Conservation (phyloP, 2,888 invertebrate species). For the Dromius quadrimaculatus region DNA sequence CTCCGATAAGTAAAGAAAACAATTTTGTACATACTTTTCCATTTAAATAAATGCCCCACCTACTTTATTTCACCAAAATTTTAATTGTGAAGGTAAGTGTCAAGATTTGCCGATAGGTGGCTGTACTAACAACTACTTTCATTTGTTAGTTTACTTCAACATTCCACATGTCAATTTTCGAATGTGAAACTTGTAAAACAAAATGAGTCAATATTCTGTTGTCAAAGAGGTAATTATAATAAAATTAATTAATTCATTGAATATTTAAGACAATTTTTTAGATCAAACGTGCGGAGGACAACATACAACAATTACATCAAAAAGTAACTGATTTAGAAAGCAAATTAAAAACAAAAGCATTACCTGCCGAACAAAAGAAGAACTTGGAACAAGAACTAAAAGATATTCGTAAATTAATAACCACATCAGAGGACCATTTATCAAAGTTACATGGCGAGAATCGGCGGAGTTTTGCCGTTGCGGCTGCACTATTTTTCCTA, state of each 20-base stretch:
- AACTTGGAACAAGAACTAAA: constrained; percentile 60
- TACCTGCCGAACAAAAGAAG: constrained; percentile 58
- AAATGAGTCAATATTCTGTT: constrained; percentile 45
- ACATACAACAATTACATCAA: constrained; percentile 60
- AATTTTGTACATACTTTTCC: constrained; percentile 12
- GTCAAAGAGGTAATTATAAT: constrained; percentile 51
- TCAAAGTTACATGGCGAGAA: constrained; percentile 62
- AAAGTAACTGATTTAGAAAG: constrained; percentile 60
- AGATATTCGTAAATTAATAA: constrained; percentile 62
- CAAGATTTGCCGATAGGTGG: constrained; percentile 1
- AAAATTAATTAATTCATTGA: constrained; percentile 6
- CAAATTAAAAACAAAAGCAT: constrained; percentile 57
- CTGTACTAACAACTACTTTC: neutral
- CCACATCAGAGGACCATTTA: constrained; percentile 61
- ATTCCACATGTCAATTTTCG: constrained; percentile 1
- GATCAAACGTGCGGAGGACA: constrained; percentile 62
- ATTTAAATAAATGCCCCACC: neutral
- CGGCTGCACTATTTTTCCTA: constrained; percentile 59
- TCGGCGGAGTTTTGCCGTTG: constrained; percentile 60
- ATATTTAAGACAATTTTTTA: constrained; percentile 55
- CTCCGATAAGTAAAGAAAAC: neutral
- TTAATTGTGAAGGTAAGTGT: too few species aligned
- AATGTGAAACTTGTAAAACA: constrained; percentile 9
- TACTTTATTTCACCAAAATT: neutral
- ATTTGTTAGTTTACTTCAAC: neutral